A percentile compares a stretch with the other conserved stretches of the same genome.
phyloP scores from a whole-genome alignment of 2,113 vertebrate genomes.

The Thryonomys swinderianus region DNA sequence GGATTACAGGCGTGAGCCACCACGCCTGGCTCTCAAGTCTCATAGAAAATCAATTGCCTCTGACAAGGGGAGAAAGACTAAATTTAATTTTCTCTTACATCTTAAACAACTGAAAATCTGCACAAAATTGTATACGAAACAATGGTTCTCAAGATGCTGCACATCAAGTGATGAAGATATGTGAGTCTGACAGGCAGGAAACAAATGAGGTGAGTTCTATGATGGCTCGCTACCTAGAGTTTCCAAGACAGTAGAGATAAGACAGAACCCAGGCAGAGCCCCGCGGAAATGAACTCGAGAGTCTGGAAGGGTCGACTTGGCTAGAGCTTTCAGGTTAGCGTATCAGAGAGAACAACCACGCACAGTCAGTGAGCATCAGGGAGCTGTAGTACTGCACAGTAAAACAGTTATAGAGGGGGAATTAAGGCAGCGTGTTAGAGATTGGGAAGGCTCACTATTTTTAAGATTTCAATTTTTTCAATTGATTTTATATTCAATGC shows the following conservation, averaged over 20 bases:
- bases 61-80: not conserved
- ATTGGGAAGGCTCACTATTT: not conserved
- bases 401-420: not conserved
- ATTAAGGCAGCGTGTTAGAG: not conserved
- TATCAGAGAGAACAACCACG: not conserved
- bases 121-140: not conserved
- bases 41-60: conserved; percentile 38
- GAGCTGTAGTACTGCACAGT: not conserved
- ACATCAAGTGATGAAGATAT: not conserved
- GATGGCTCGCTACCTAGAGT: not conserved
- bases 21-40: too few relatives aligned
- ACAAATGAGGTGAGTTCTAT: not conserved
- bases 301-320: not conserved
- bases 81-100: conserved; percentile 2
- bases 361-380: not conserved
- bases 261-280: not conserved
- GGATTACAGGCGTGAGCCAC: too few relatives aligned
- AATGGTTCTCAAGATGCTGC: conserved; percentile 1
- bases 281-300: not conserved
- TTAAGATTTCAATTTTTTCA: conserved; percentile 48
- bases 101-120: conserved; percentile 36
- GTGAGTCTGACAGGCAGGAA: not conserved
- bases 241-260: not conserved
- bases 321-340: not conserved
- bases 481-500: conserved; percentile 34